phyloP scores from a whole-genome alignment of 1,140 invertebrate genomes.

The Trigoniulus corallinus region DNA sequence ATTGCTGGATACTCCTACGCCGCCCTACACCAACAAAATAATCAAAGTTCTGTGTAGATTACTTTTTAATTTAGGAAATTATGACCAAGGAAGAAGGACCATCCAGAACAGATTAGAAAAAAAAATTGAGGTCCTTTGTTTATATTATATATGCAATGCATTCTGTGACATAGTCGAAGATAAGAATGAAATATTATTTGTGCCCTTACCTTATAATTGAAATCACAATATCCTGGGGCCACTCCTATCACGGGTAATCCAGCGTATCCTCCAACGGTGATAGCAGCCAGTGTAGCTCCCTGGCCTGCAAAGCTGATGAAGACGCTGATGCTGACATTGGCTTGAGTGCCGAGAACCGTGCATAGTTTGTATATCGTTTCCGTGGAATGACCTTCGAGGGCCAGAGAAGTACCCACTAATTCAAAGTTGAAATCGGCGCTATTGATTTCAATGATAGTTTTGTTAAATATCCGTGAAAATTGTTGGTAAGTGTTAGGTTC shows the following conservation, averaged over 20 bases:
- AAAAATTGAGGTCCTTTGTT: too few relatives aligned
- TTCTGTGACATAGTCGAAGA: too few relatives aligned
- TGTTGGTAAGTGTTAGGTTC: not conserved
- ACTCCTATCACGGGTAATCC: slow-evolving; percentile 8
- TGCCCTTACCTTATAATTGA: slow-evolving; percentile 5
- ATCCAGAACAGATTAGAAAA: too few relatives aligned
- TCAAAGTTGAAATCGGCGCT: not conserved
- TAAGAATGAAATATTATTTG: not conserved
- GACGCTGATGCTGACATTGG: slow-evolving; percentile 4
- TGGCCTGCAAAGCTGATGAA: slow-evolving; percentile 7
- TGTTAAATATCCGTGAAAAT: slow-evolving; percentile 1
- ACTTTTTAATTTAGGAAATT: too few relatives aligned
- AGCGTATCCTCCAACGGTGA: slow-evolving; percentile 3
- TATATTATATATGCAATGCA: too few relatives aligned
- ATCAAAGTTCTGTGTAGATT: too few relatives aligned
- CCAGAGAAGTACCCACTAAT: not conserved
- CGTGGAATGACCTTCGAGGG: not conserved
- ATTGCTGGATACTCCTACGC: too few relatives aligned
- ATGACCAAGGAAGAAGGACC: too few relatives aligned
- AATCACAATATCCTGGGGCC: slow-evolving; percentile 1
- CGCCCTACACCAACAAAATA: too few relatives aligned
- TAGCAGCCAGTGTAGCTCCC: slow-evolving; percentile 2
- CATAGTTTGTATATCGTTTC: slow-evolving; percentile 7
- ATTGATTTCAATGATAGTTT: slow-evolving; percentile 2
- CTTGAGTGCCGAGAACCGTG: not conserved